Base-by-base conservation (phyloP, 2,113 vertebrate genomes). In the Mus spicilegus region DNA sequence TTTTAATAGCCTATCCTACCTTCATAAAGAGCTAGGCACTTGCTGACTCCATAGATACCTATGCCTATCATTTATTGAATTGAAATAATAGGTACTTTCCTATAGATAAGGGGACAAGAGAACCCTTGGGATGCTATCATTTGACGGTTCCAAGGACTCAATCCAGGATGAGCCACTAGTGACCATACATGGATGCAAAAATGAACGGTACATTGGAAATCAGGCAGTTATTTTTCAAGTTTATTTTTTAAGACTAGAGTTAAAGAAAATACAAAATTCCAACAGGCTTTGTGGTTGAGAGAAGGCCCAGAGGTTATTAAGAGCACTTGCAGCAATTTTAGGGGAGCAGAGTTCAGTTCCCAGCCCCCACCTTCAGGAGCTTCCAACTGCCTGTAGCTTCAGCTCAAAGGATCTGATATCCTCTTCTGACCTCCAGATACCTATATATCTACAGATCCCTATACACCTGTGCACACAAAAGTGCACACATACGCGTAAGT, bases 21-120 rank as follows among this genome's bases (percentile, higher is more conserved):
- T 89, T 39, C 73, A 65, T 26, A 46, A 4, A 6, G 33, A 17
- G 39, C 24, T 1, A 0, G n/a, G 33, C 9, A 46, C 81, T 89
- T 17, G 54, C 28, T 19, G 46, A 70, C 13, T 7, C 11, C 5
- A 0, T 7, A 56, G 54, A 24, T 76, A 17, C 63, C 78, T 87
- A 13, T 24, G 16, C 9, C 84, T 70, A 69, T 49, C 22, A 67
- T 28, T 84, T 33, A 5, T 36, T 70, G 30, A 39, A 88, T 22
- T 82, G 30, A 94, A 96, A 91, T 92, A 89, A 87, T 12, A 10
- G 77, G 82, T 30, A 9, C 7, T 82, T 94, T 91, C 65, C 78
- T 93, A 7, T 19, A 51, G 81, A 92, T 86, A 51, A 58, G 36
- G n/a, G 87, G 33, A 73, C 65, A 94, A 91, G 80, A 73, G 10